A percentile compares a stretch with the other conserved stretches of the same genome.
Conservation (phyloP, 2,888 invertebrate species). For the Drosophila gaucha region DNA sequence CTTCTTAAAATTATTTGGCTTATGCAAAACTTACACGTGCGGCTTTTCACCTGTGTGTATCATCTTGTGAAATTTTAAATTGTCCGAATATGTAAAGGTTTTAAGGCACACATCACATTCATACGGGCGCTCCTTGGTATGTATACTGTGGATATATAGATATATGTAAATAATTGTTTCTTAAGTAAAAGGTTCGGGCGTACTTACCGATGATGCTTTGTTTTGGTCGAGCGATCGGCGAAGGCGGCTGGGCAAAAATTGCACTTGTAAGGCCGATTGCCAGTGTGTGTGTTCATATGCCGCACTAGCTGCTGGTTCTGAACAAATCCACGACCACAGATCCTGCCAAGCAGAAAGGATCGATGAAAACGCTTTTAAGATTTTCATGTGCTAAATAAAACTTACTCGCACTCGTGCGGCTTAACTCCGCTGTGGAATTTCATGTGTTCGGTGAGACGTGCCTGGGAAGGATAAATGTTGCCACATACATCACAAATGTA, state of each 20-base stretch:
- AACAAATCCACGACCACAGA: conserved; percentile 83
- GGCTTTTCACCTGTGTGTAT: conserved; percentile 84
- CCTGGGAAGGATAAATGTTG: conserved; percentile 83
- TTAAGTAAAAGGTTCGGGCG: neutral
- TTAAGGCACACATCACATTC: conserved; percentile 82
- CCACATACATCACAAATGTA: conserved; percentile 84
- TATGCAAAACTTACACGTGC: conserved; percentile 72
- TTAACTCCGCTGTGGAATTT: conserved; percentile 83
- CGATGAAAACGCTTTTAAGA: too few relatives aligned
- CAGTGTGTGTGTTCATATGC: conserved; percentile 85
- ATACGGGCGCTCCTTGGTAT: conserved; percentile 83
- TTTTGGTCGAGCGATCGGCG: conserved; percentile 84
- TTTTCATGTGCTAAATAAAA: neutral
- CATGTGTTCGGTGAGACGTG: conserved; percentile 83
- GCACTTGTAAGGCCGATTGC: conserved; percentile 84
- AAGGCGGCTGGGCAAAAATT: conserved; percentile 84
- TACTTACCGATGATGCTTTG: conserved; percentile 84
- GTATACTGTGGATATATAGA: conserved; percentile 61
- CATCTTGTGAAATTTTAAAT: conserved; percentile 82
- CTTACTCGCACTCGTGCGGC: conserved; percentile 84
- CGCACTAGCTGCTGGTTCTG: conserved; percentile 84
- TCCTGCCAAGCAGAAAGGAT: conserved; percentile 56
- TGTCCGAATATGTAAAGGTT: conserved; percentile 83
- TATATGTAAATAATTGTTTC: neutral
- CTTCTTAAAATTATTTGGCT: neutral